Evolutionary conservation across 1,140 invertebrate genomes (phyloP), one percentile per base, ranked within the genome.

Genomic region (Papilio polyxenes): DNA sequence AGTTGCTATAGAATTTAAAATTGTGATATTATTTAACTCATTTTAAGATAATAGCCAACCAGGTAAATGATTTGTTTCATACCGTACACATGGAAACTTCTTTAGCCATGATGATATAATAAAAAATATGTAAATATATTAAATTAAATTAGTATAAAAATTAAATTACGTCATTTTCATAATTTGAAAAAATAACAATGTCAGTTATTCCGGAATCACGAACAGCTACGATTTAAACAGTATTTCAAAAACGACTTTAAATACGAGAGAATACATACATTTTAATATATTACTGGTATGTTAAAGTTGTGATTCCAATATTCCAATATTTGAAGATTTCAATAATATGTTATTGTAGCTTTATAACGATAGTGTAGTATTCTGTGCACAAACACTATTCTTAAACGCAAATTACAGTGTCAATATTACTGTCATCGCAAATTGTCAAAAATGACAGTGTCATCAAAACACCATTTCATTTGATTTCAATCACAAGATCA

Each of bases 1-100:
- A 96, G 88, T 95, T 96, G 95, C 96, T 97, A 83, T 0, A 94
- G 92, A 88, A 84, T 85, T 85, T 65, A 87, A 76, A 82, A 82
- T 44, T 20, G 72, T 72, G 7, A 51, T 49, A 49, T 31, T 10
- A 77, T 2, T 56, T 31, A 53, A 76, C 11, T 53, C 5, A 53
- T 77, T 77, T 31, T 6, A 77, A 53, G 8, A 23, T 4, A 9
- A 53, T 56, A 37, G 56, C 51, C 8, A 77, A 56, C 40, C 20
- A 77, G 0, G 7, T 56, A 40, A 2, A 37, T 75, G 20, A n/a
- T 48, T 15, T 69, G 5, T 69, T 7, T 48, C 78, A 40, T 91
- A 93, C 92, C 88, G 92, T 92, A 83, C 92, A 94, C 92, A 93
- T 94, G 5, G 92, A 88, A 6, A 91, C 91, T 91, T 94, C 93